Evolutionary conservation across 2,113 vertebrate species (phyloP), one percentile per base, ranked within the genome.

Genomic region (Grantiella picta): DNA sequence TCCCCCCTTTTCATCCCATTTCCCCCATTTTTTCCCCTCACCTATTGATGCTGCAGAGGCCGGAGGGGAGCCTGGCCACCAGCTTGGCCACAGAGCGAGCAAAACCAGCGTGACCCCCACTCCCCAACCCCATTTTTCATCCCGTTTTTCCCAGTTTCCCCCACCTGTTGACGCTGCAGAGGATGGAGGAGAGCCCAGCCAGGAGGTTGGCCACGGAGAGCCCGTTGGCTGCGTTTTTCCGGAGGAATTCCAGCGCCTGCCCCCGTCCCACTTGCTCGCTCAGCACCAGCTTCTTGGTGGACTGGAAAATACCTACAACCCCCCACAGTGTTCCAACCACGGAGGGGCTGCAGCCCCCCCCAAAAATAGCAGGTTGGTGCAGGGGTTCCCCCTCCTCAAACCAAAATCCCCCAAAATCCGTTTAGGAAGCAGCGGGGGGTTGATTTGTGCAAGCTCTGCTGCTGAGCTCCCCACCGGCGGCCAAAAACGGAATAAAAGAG

Each of bases 121-220:
- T 38, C 11, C 44, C n/a, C 28, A 22, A 6, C 3, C 25, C 18
- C 24, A 2, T 6, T 24, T 35, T 44, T 27, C 35, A 10, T 33
- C 53, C 27, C 3, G 0, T n/a, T 82, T 52, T 47, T 12, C 63
- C 69, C 29, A 5, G 7, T n/a, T 22, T 14, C 12, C 42, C 70
- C 20, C 25, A 99, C 99, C 98, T 98, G 36, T 98, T 98, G 36
- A 99, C 10, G 2, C 73, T 91, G 87, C 92, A 93, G 64, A 90
- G 98, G 82, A 99, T 96, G 90, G 99, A 99, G 65, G 98, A 97
- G 92, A 99, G 98, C 57, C 99, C 99, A 84, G 99, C 98, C 76
- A 99, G 89, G 93, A 99, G 97, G 97, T 99, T 99, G 91, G 98
- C 97, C 84, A 99, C 61, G 2, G 99, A 99, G 76, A 99, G 96